A percentile compares a stretch with the other conserved stretches of the same genome.
phyloP scores from a whole-genome alignment of 2,113 vertebrate species.

The Podarcis cretensis region DNA sequence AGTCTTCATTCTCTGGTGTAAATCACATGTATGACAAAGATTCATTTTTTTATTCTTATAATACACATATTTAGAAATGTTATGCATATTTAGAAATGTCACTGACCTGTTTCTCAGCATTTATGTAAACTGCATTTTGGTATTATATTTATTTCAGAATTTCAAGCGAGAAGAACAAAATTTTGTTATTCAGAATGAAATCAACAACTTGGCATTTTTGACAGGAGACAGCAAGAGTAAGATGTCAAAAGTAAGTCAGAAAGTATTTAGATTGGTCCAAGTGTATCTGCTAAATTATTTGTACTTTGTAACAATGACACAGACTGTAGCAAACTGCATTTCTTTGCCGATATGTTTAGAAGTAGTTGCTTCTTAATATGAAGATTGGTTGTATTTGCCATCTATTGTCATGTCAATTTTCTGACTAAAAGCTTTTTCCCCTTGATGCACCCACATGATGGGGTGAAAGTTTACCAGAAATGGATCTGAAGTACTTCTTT shows the following conservation, averaged over 20 bases:
- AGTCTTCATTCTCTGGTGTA: conserved; percentile 98
- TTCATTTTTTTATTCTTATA: background rate
- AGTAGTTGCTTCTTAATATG: conserved; percentile 43
- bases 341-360: background rate
- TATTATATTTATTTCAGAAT: conserved; percentile 80
- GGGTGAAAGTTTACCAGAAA: too few relatives aligned
- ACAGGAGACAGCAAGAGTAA: conserved; percentile 98
- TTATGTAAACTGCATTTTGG: background rate
- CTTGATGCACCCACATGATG: too few relatives aligned
- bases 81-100: background rate
- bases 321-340: conserved; percentile 18
- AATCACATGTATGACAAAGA: conserved; percentile 89
- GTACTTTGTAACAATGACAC: conserved; percentile 9
- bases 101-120: background rate
- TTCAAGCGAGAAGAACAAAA: conserved; percentile 99
- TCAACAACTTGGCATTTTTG: conserved; percentile 98
- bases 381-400: conserved; percentile 21
- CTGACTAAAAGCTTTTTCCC: background rate
- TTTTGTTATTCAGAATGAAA: conserved; percentile 99
- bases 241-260: conserved; percentile 93
- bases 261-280: conserved; percentile 11
- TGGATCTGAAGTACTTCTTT: too few relatives aligned
- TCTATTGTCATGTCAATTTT: conserved; percentile 41
- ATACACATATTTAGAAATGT: background rate
- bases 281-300: background rate